Evolutionary conservation across 2,888 invertebrate genomes (phyloP), one percentile per base, ranked within the genome.

Genomic region (Zygothrica quintamaculata): DNA sequence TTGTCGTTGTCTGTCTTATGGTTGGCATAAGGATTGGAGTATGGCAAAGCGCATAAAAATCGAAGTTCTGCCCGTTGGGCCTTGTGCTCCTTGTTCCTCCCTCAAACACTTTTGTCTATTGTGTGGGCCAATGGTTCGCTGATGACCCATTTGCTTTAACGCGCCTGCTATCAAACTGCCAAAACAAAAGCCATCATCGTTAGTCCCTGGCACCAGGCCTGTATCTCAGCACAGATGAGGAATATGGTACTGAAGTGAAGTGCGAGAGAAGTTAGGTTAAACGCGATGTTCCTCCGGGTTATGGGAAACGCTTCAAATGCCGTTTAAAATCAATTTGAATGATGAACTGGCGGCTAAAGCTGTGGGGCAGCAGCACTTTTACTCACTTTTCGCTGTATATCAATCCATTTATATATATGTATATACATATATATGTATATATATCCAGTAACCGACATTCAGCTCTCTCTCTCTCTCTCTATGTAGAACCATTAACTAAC

Each of bases 61-160:
- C 69, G 69, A 73, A 64, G 66, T 78, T 67, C 61, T 66, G 62
- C 26, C 25, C 65, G 40, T 18, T 40, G 61, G 57, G 58, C 37
- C 37, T 37, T 22, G 18, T 5, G 18, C 18, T 22, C 18, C 18
- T 22, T 5, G 5, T 31, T 31, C 25, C 60, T 4, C 13, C 5
- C 36, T 26, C 29, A 8, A 31, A 1, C 39, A 16, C 39, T 16
- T 39, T 39, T 31, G 62, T 59, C 70, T 60, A 79, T 79, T 86
- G 84, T 86, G 46, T 57, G 65, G 50, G 46, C 53, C 65, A 71
- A 64, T 74, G 78, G 75, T 62, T 59, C 78, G 72, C 87, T 87
- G 85, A 88, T 87, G 87, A 88, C 88, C 85, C 82, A 88, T 88
- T 84, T 87, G 73, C 66, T 72, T 86, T 80, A 75, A 87, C 73